Percentiles rank a stretch among this genome's conserved stretches.
These are phyloP conservation scores for Fabriciana adippe DNA, from an alignment of 2,888 invertebrate genomes.

Conservation along the genomic window DNA sequence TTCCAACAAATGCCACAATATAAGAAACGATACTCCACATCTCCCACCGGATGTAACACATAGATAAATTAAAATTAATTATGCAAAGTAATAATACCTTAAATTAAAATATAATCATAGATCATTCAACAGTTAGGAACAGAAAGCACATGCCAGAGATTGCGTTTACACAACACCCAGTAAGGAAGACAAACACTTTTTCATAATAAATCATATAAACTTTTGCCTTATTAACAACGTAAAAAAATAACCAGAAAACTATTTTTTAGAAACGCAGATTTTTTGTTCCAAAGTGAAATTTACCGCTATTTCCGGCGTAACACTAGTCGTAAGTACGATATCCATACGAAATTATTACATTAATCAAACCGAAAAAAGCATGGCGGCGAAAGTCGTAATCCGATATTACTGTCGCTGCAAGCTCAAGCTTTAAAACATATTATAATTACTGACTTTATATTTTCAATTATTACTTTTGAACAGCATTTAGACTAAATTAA, in stretches of 20 bases:
- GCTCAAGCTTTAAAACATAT: no score
- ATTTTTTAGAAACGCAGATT: background rate
- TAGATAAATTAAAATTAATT: conserved; percentile 12
- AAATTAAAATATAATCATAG: conserved; percentile 17
- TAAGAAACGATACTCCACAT: conserved; percentile 1
- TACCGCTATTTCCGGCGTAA: no score
- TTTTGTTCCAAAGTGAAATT: no score
- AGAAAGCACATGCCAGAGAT: conserved; percentile 5
- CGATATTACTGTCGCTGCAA: no score
- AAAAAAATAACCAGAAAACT: background rate
- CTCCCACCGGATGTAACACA: conserved; percentile 4
- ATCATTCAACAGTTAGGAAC: background rate
- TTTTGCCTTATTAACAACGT: conserved; percentile 10
- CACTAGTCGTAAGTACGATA: no score
- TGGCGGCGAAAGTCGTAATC: no score
- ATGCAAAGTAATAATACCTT: conserved; percentile 11
- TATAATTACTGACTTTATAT: no score
- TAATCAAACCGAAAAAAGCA: no score
- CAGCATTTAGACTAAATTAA: no score
- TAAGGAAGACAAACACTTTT: background rate
- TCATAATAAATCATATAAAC: background rate
- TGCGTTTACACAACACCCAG: conserved; percentile 2
- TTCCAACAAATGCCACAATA: no score
- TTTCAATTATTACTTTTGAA: no score
- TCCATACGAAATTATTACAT: no score